Percentiles rank a stretch among this genome's conserved stretches.
phyloP scores from a whole-genome alignment of 1,140 invertebrate genomes.

The Papilio helenus region DNA sequence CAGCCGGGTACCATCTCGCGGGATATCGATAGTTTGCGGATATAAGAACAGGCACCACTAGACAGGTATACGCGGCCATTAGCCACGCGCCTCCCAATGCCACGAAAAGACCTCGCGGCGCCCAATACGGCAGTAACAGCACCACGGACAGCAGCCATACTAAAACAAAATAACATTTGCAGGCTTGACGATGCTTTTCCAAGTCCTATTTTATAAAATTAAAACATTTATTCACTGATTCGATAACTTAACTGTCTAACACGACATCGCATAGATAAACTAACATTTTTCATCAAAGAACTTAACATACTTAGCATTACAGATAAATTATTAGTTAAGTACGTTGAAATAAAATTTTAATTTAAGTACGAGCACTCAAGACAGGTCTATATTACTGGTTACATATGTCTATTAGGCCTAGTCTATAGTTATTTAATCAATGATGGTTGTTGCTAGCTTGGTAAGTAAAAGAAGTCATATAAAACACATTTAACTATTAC shows the following conservation, averaged over 20 bases:
- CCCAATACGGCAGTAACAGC: slow-evolving; percentile 85
- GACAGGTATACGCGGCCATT: slow-evolving; percentile 85
- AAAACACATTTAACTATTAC: neutral
- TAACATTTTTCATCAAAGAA: too few relatives aligned
- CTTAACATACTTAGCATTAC: too few relatives aligned
- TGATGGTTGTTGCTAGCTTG: neutral
- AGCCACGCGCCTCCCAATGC: slow-evolving; percentile 85
- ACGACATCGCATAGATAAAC: too few relatives aligned
- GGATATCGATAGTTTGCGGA: slow-evolving; percentile 87
- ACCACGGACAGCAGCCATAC: slow-evolving; percentile 86
- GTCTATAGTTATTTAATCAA: too few relatives aligned
- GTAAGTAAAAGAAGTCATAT: neutral
- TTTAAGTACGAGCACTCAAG: too few relatives aligned
- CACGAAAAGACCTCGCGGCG: slow-evolving; percentile 77
- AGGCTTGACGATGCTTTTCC: neutral
- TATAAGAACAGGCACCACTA: slow-evolving; percentile 85
- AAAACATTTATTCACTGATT: too few relatives aligned
- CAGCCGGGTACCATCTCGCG: slow-evolving; percentile 80
- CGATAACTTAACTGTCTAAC: too few relatives aligned
- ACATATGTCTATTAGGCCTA: too few relatives aligned
- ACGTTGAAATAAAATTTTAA: too few relatives aligned
- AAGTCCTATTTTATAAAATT: too few relatives aligned
- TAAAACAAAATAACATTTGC: slow-evolving; percentile 56
- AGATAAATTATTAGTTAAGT: too few relatives aligned
- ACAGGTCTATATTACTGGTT: too few relatives aligned